phyloP scores from a whole-genome alignment of 2,888 invertebrate genomes.

The Philonicus albiceps region DNA sequence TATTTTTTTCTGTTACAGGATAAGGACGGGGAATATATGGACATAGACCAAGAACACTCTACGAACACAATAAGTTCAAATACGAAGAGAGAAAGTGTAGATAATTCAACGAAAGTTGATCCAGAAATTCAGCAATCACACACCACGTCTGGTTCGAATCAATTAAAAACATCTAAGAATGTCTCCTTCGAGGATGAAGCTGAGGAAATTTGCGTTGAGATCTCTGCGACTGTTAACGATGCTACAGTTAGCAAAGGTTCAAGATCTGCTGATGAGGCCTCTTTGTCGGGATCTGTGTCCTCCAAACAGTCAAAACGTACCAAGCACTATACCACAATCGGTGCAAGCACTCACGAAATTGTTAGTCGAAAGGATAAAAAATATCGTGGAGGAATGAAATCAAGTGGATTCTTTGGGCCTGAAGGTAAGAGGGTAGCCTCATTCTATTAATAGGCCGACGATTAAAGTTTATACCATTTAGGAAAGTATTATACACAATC shows the following conservation, averaged over 20 bases:
- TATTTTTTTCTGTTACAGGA: slow-evolving; percentile 35
- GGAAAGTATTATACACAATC: slow-evolving; percentile 46
- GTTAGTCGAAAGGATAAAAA: slow-evolving; percentile 49
- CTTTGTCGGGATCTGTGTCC: neutral
- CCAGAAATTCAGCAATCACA: neutral
- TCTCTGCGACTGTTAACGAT: neutral
- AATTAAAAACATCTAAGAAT: slow-evolving; percentile 48
- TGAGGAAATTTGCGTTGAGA: slow-evolving; percentile 25
- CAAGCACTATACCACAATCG: slow-evolving; percentile 35
- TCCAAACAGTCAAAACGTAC: slow-evolving; percentile 32
- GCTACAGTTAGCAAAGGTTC: neutral
- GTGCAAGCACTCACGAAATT: slow-evolving; percentile 28
- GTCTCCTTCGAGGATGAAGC: slow-evolving; percentile 50
- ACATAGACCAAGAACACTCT: slow-evolving; percentile 43
- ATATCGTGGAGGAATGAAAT: slow-evolving; percentile 48
- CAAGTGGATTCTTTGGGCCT: slow-evolving; percentile 50
- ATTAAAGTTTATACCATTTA: slow-evolving; percentile 23
- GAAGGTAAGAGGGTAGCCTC: slow-evolving; percentile 47
- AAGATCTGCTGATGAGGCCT: slow-evolving; percentile 12
- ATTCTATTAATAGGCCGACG: neutral
- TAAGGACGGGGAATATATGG: slow-evolving; percentile 42
- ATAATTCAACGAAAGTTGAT: neutral
- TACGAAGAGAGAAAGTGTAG: neutral
- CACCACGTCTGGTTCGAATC: neutral
- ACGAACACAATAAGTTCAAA: neutral